These are phyloP conservation scores for Drosophila virilis DNA, from an alignment of 1,140 invertebrate genomes.

Conservation along the genomic window DNA sequence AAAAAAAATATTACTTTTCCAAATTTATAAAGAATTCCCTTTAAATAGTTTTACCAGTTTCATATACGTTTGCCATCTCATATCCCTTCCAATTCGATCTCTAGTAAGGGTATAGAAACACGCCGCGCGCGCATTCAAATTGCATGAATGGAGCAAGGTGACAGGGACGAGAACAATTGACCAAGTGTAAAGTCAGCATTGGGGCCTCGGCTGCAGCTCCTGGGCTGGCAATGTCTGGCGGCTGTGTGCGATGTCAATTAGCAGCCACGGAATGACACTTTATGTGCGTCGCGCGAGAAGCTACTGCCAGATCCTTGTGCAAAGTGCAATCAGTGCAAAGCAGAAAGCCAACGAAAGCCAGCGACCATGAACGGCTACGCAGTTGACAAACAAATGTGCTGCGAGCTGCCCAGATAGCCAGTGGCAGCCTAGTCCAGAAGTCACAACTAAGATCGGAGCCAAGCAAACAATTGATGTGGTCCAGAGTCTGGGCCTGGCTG, in stretches of 20 bases:
- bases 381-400: slow-evolving; percentile 79
- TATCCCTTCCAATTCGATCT: no score
- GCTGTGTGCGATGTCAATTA: slow-evolving; percentile 83
- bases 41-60: no score
- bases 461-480: slow-evolving; percentile 79
- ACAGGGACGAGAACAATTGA: slow-evolving; percentile 69
- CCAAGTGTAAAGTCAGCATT: slow-evolving; percentile 43
- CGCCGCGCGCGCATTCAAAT: slow-evolving; percentile 74
- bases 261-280: slow-evolving; percentile 83
- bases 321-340: slow-evolving; percentile 82
- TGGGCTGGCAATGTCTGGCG: slow-evolving; percentile 43
- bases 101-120: slow-evolving; percentile 53
- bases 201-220: slow-evolving; percentile 19
- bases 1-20: no score
- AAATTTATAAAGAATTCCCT: no score
- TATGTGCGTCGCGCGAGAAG: slow-evolving; percentile 79
- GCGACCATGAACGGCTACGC: slow-evolving; percentile 77
- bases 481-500: slow-evolving; percentile 21
- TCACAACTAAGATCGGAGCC: slow-evolving; percentile 63
- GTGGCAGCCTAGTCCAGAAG: slow-evolving; percentile 44
- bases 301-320: slow-evolving; percentile 62
- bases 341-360: slow-evolving; percentile 72
- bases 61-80: neutral
- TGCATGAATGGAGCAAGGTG: slow-evolving; percentile 62
- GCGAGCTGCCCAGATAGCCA: neutral